Evolutionary conservation across 2,797 vertebrate genomes (phyloP).

Genomic region (Sternotherus odoratus): DNA sequence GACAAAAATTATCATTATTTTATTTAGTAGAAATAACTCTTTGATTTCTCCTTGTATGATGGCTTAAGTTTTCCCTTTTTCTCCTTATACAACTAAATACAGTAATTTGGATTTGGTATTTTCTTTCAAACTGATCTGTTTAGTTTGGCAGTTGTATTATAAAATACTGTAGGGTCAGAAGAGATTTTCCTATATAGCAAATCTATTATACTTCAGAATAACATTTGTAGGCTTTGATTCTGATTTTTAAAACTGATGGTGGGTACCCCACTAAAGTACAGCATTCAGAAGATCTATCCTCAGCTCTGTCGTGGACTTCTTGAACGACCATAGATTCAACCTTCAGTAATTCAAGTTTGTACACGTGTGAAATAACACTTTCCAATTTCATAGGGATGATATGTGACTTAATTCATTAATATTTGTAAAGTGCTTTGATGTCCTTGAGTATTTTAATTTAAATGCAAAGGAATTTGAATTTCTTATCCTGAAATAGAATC

Average conservation of each 20-base stretch:
- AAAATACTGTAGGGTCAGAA: background rate
- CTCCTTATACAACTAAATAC: background rate
- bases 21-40: slow-evolving; percentile 14
- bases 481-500: background rate
- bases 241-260: background rate
- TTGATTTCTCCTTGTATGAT: background rate
- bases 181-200: background rate
- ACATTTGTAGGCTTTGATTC: background rate
- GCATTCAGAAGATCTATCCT: background rate
- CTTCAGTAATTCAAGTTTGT: background rate
- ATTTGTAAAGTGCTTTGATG: background rate
- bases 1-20: background rate
- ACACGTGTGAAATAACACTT: background rate
- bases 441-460: background rate
- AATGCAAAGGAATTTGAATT: background rate
- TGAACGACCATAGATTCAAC: background rate
- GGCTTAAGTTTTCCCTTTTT: background rate
- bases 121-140: background rate
- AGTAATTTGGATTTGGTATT: background rate
- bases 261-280: background rate
- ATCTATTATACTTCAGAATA: background rate
- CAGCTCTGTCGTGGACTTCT: background rate
- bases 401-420: background rate
- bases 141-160: background rate
- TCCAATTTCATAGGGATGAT: background rate